Conservation (phyloP, 2,113 vertebrate genomes). For the Parus major region DNA sequence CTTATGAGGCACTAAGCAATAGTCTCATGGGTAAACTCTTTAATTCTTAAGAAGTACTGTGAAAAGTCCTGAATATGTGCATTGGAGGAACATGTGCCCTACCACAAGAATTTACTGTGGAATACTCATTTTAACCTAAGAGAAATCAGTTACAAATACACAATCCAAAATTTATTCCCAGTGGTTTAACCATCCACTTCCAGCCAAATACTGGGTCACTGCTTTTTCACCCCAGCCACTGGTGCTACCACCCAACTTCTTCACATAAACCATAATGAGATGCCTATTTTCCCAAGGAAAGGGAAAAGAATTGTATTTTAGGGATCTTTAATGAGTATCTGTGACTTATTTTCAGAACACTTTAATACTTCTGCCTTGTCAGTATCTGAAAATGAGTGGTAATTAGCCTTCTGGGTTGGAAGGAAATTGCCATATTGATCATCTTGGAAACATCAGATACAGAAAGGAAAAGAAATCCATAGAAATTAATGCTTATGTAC, state of each 20-base stretch:
- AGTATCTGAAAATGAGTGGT: slow-evolving; percentile 14
- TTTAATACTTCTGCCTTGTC: background rate
- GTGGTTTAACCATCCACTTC: background rate
- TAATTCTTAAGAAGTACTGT: background rate
- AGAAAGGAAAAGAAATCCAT: background rate
- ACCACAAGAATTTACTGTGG: background rate
- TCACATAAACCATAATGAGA: background rate
- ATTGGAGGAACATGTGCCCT: background rate
- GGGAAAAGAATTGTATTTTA: background rate
- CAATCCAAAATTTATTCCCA: background rate
- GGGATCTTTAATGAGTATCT: background rate
- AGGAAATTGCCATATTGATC: slow-evolving; percentile 47
- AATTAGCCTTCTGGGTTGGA: slow-evolving; percentile 29
- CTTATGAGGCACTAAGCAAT: background rate
- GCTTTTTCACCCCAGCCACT: background rate
- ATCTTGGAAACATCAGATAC: background rate
- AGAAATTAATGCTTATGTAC: background rate
- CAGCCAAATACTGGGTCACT: background rate
- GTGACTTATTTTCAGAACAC: background rate
- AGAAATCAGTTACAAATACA: background rate
- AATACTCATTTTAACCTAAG: background rate
- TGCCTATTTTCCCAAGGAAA: background rate
- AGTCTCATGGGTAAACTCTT: background rate
- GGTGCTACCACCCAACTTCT: background rate
- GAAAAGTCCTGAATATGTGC: background rate